Percentiles rank a stretch among this genome's conserved stretches.
Conservation (phyloP, 2,113 vertebrate genomes). For the Menidia beryllina region DNA sequence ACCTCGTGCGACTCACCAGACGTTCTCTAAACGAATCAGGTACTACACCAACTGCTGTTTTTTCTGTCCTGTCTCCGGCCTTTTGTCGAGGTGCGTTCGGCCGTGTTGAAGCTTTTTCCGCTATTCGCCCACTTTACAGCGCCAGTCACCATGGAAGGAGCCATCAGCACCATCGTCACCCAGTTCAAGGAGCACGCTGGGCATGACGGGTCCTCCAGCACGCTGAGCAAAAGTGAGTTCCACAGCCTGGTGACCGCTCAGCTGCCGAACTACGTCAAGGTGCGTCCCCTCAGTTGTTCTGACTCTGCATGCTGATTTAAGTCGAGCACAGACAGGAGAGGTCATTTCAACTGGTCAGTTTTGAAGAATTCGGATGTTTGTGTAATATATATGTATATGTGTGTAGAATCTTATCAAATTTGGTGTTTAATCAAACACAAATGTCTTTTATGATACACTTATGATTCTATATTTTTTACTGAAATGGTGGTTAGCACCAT, state of each 20-base stretch:
- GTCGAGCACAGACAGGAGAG: not conserved
- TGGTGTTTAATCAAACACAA: too few relatives aligned
- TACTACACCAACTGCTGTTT: constrained; percentile 29
- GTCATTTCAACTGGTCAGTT: not conserved
- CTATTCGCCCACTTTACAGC: not conserved
- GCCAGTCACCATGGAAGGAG: constrained; percentile 74
- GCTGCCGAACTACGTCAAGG: constrained; percentile 79
- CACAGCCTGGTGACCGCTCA: constrained; percentile 73
- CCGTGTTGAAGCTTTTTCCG: not conserved
- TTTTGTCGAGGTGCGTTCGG: not conserved
- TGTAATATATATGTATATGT: too few relatives aligned
- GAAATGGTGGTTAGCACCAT: too few relatives aligned
- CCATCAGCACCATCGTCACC: constrained; percentile 74
- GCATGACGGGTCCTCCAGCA: constrained; percentile 74
- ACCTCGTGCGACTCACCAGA: constrained; percentile 7
- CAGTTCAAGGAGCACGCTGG: constrained; percentile 80
- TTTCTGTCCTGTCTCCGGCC: not conserved
- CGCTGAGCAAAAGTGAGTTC: constrained; percentile 83
- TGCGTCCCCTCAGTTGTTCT: constrained; percentile 7
- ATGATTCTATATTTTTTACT: too few relatives aligned
- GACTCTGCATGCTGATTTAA: not conserved
- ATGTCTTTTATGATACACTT: too few relatives aligned
- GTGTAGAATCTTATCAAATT: too few relatives aligned
- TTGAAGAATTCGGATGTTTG: not conserved
- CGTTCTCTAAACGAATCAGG: constrained; percentile 31